Conservation (phyloP, 2,113 vertebrate genomes). For the Epinephelus moara region DNA sequence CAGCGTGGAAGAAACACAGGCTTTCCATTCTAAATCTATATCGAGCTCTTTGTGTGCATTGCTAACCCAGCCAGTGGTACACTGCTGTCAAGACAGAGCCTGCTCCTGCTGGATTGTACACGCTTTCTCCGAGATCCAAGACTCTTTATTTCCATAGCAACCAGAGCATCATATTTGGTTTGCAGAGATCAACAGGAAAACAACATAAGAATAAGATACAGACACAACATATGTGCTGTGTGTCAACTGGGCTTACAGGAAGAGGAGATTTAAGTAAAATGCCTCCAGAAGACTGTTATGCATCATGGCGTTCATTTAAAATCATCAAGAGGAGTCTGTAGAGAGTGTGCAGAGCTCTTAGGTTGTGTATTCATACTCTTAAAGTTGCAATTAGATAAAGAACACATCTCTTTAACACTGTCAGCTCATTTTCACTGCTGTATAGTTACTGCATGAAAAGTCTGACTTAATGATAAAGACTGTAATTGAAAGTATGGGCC, state of each 20-base stretch:
- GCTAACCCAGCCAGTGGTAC: conserved; percentile 35
- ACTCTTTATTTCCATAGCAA: conserved; percentile 49
- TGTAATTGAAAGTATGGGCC: neutral
- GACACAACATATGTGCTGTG: conserved; percentile 3
- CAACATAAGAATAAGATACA: conserved; percentile 16
- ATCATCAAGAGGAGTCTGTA: neutral
- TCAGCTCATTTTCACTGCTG: neutral
- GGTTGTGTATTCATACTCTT: neutral
- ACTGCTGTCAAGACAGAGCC: conserved; percentile 30
- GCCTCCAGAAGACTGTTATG: neutral
- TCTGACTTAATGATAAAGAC: no score
- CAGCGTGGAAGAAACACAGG: conserved; percentile 18
- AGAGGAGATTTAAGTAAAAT: conserved; percentile 9
- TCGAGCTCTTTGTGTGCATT: conserved; percentile 43
- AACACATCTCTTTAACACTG: neutral
- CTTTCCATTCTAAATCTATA: conserved; percentile 49
- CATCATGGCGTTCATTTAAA: neutral
- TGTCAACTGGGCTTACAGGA: neutral
- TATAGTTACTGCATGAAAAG: neutral
- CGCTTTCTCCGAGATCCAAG: conserved; percentile 30
- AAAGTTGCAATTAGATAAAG: neutral
- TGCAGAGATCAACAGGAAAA: conserved; percentile 9
- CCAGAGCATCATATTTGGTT: conserved; percentile 29
- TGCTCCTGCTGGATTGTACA: conserved; percentile 27
- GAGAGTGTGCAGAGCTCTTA: neutral